A percentile compares a stretch with the other conserved stretches of the same genome.
phyloP scores from a whole-genome alignment of 2,888 invertebrate genomes.

The Diachrysia chrysitis region DNA sequence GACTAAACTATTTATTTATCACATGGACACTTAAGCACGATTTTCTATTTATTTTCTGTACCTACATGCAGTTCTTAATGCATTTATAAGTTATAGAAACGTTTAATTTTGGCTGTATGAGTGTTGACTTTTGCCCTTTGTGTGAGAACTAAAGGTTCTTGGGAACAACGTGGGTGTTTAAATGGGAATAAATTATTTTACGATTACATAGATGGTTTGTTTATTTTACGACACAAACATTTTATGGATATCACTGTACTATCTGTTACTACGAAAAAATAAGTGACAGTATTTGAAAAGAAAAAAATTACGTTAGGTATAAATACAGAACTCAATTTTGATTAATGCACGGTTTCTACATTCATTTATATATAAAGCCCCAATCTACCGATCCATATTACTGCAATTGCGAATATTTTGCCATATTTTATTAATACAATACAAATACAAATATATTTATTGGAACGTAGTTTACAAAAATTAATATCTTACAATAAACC shows the following conservation, averaged over 20 bases:
- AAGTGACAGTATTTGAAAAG: no score
- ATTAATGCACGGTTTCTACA: no score
- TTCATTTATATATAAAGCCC: no score
- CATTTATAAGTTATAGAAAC: conserved; percentile 74
- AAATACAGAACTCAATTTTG: no score
- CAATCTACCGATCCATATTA: no score
- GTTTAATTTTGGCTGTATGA: conserved; percentile 47
- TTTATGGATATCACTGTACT: background rate
- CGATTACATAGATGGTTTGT: conserved; percentile 11
- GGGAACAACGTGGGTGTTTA: conserved; percentile 15
- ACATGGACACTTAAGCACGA: conserved; percentile 77
- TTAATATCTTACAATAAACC: background rate
- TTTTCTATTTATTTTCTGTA: conserved; percentile 63
- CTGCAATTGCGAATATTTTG: no score
- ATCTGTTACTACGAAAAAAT: no score
- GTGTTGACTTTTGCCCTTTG: conserved; percentile 51
- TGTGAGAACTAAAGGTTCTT: conserved; percentile 26
- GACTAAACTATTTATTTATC: conserved; percentile 69
- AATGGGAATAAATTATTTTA: conserved; percentile 20
- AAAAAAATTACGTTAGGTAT: no score
- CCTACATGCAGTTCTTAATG: conserved; percentile 70
- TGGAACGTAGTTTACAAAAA: no score
- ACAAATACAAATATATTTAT: no score
- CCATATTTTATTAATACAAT: no score
- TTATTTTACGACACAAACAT: background rate